Evolutionary conservation across 2,888 invertebrate genomes (phyloP).

Genomic region (Antitype chi): DNA sequence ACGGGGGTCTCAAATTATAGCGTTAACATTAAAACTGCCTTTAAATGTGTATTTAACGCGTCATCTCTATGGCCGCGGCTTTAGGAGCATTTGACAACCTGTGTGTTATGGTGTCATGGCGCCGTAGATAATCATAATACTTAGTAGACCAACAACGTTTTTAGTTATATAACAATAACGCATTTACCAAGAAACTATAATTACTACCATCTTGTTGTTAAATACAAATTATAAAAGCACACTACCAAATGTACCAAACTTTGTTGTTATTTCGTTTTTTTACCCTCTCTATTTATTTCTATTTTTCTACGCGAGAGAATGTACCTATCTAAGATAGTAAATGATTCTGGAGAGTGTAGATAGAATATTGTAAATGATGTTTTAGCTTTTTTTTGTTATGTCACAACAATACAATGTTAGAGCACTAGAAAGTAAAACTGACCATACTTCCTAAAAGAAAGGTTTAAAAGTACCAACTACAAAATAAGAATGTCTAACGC

Average conservation of each 20-base stretch:
- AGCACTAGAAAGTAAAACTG: constrained; percentile 14
- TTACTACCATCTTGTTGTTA: neutral
- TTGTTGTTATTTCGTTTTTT: neutral
- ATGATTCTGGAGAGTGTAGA: neutral
- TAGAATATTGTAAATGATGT: neutral
- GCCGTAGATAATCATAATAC: neutral
- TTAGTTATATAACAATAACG: constrained; percentile 15
- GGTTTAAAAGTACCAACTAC: neutral
- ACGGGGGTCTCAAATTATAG: neutral
- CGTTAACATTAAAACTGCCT: neutral
- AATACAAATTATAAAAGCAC: constrained; percentile 10
- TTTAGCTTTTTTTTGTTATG: neutral
- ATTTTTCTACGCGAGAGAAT: neutral
- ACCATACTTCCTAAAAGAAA: constrained; percentile 1
- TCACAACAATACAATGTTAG: neutral
- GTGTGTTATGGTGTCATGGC: neutral
- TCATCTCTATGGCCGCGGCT: neutral
- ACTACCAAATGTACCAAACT: neutral
- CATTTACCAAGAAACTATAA: constrained; percentile 1
- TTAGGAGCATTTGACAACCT: neutral
- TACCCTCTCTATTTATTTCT: neutral
- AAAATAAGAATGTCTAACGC: neutral
- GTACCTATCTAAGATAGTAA: neutral
- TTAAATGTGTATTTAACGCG: neutral
- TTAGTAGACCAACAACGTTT: neutral